A percentile compares a stretch with the other conserved stretches of the same genome.
phyloP scores from a whole-genome alignment of 2,113 vertebrate species.

The Poecile atricapillus region DNA sequence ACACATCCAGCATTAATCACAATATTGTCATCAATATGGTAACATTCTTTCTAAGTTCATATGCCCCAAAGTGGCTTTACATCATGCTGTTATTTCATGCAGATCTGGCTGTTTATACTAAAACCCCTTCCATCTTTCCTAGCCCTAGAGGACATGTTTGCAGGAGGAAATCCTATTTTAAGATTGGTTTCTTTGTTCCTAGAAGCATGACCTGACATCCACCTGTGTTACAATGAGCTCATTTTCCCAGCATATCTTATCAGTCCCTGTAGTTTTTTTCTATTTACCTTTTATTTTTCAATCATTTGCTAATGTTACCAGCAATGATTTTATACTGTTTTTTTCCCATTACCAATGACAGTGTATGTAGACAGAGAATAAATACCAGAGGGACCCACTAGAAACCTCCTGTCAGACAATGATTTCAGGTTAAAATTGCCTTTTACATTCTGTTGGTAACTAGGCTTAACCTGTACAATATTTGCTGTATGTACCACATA shows the following conservation, averaged over 20 bases:
- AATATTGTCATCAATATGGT: background rate
- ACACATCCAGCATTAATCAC: background rate
- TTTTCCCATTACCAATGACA: background rate
- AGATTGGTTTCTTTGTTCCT: background rate
- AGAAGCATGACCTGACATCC: background rate
- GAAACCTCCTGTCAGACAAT: background rate
- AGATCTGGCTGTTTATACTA: background rate
- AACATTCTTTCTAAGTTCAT: background rate
- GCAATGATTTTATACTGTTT: background rate
- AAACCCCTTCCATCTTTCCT: background rate
- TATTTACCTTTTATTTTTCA: background rate
- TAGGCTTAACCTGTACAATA: background rate
- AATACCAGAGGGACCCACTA: background rate
- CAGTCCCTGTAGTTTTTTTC: background rate
- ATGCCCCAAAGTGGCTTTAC: background rate
- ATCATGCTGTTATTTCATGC: background rate
- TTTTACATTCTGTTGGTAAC: background rate
- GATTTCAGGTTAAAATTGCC: background rate
- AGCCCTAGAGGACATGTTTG: background rate
- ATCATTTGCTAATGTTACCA: background rate
- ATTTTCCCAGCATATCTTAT: background rate
- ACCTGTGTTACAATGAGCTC: background rate
- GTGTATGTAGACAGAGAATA: background rate
- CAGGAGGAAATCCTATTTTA: background rate
- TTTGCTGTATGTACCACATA: background rate